Conservation (phyloP, 2,888 invertebrate genomes). For the Nephrotoma appendiculata region DNA sequence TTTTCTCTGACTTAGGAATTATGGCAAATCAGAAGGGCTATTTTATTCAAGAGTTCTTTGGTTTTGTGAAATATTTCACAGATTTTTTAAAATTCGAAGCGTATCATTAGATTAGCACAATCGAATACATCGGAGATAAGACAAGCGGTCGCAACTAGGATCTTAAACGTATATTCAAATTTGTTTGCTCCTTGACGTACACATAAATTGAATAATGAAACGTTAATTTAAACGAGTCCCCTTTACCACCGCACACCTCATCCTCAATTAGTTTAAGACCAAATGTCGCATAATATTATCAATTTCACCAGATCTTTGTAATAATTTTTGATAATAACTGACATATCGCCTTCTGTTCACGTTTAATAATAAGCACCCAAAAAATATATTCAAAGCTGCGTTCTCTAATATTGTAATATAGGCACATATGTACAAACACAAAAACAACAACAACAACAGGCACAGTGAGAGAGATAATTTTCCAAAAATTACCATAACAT, state of each 20-base stretch:
- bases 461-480: not conserved
- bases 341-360: not conserved
- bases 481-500: not conserved
- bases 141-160: too few species aligned
- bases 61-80: too few species aligned
- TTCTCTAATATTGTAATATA: not conserved
- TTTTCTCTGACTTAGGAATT: too few species aligned
- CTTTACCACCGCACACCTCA: not conserved
- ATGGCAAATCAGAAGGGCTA: too few species aligned
- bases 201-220: too few species aligned
- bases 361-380: not conserved
- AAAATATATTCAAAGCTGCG: not conserved
- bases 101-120: too few species aligned
- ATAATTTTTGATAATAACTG: not conserved
- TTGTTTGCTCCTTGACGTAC: too few species aligned
- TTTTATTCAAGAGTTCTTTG: too few species aligned
- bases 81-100: too few species aligned
- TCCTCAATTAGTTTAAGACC: not conserved
- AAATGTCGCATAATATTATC: not conserved
- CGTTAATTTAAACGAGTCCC: too few species aligned
- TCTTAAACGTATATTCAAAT: too few species aligned
- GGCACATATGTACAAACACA: not conserved
- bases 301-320: not conserved
- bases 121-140: too few species aligned
- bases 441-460: not conserved